Conservation (phyloP, 2,888 invertebrate genomes). For the Napeogenes inachia region DNA sequence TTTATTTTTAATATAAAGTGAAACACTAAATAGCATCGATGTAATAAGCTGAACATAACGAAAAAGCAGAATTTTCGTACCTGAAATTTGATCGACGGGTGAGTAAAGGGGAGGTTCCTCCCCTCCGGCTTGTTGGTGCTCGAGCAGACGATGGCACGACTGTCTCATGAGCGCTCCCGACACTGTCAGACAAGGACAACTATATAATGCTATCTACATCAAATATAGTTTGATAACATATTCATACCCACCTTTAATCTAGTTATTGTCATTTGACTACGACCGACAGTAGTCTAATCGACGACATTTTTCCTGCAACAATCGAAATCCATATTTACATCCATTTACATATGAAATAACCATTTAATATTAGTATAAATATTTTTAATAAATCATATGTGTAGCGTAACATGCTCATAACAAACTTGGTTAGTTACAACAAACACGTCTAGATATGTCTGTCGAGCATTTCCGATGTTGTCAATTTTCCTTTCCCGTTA, state of each 20-base stretch:
- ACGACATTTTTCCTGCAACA: slow-evolving; percentile 64
- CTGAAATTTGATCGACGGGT: slow-evolving; percentile 75
- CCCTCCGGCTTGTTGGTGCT: slow-evolving; percentile 73
- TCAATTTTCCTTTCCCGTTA: too few relatives aligned
- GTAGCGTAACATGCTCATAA: too few relatives aligned
- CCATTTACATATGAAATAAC: too few relatives aligned
- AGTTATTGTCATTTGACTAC: slow-evolving; percentile 74
- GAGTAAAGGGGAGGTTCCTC: slow-evolving; percentile 73
- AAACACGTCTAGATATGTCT: too few relatives aligned
- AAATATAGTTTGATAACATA: neutral
- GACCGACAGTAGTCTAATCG: slow-evolving; percentile 54
- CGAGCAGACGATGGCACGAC: slow-evolving; percentile 76
- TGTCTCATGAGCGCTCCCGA: slow-evolving; percentile 77
- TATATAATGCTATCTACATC: neutral
- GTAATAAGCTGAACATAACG: too few relatives aligned
- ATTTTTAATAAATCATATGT: too few relatives aligned
- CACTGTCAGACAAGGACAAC: slow-evolving; percentile 40
- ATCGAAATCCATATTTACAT: slow-evolving; percentile 2
- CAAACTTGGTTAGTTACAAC: too few relatives aligned
- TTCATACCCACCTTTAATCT: slow-evolving; percentile 59
- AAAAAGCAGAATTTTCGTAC: slow-evolving; percentile 40
- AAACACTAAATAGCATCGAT: too few relatives aligned
- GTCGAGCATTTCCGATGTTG: too few relatives aligned
- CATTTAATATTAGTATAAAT: too few relatives aligned
- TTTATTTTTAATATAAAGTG: too few relatives aligned